Conservation (phyloP, 2,113 vertebrate species). For the Colistium nudipinnis region DNA sequence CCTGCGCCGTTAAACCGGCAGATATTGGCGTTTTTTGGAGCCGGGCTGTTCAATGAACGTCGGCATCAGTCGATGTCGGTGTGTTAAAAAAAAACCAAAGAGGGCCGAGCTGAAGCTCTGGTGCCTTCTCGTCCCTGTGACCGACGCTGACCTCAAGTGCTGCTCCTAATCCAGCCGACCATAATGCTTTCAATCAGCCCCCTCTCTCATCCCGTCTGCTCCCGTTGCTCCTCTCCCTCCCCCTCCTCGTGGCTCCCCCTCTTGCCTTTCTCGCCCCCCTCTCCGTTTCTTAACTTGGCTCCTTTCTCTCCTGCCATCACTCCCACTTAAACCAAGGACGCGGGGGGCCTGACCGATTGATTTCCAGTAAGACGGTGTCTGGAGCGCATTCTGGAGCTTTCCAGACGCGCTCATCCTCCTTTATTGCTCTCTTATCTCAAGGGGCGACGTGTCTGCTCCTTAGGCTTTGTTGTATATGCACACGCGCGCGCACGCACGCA, state of each 20-base stretch:
- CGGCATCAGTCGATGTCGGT: constrained; percentile 49
- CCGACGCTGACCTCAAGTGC: constrained; percentile 41
- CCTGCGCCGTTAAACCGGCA: constrained; percentile 35
- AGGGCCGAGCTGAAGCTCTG: constrained; percentile 15
- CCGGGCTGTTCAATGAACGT: constrained; percentile 49
- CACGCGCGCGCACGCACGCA: constrained; percentile 29
- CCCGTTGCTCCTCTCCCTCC: constrained; percentile 8
- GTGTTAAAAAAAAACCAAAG: constrained; percentile 65
- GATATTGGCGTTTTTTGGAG: constrained; percentile 64
- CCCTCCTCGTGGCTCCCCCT: not conserved
- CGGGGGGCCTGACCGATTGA: constrained; percentile 74
- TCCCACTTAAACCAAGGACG: constrained; percentile 72
- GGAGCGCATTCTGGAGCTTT: constrained; percentile 66
- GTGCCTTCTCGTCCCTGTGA: constrained; percentile 15
- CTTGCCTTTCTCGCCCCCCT: not conserved
- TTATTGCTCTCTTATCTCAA: constrained; percentile 78
- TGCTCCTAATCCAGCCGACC: constrained; percentile 37
- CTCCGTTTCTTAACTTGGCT: constrained; percentile 46
- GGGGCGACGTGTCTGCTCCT: constrained; percentile 60
- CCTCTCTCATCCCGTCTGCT: constrained; percentile 29
- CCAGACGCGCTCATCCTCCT: constrained; percentile 72
- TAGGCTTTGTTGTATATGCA: constrained; percentile 43
- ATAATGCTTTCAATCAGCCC: constrained; percentile 59
- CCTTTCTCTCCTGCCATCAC: constrained; percentile 60
- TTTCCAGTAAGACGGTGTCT: constrained; percentile 76